Evolutionary conservation across 2,888 invertebrate species (phyloP), one percentile per base, ranked within the genome.

Genomic region (Ypsolopha scabrella): DNA sequence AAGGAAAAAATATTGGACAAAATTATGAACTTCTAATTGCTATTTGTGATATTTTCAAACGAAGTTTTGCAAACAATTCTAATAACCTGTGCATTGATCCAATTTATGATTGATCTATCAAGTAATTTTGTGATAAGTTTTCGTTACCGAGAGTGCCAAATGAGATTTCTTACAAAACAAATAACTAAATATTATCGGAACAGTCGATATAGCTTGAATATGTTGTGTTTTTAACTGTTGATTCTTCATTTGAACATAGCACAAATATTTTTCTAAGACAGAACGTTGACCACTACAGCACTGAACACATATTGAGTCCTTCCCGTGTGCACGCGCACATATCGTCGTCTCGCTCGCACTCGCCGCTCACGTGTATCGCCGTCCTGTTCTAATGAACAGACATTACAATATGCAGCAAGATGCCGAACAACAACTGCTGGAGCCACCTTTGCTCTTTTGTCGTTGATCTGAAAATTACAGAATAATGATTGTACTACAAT

Each of bases 381-480:
- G 37, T 50, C 43, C 35, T 38, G 24, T 7, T 48, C 53, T 46
- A 8, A 13, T n/a, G 36, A 13, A 33, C 44, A 45, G 51, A 24
- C 72, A 85, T 94, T 96, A 96, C 92, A 96, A 92, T 91, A 96
- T 95, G 90, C 94, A 93, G 90, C 96, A 96, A 63, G 95, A 93
- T 68, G 95, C 92, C 70, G 95, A 94, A 90, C 96, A 96, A 91
- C 96, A 96, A 91, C 94, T 94, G 89, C 94, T 95, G 70, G 95
- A 94, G 63, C 95, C 95, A 62, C 95, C 95, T 93, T 96, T 96
- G 89, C 95, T 95, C 88, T 96, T 96, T 88, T 95, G 95, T 88
- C 95, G 91, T 90, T 96, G 95, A 92, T 96, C 96, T 96, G 51
- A 35, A 51, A 70, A 71, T 43, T 61, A 67, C 64, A 69, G 58